A percentile compares a stretch with the other conserved stretches of the same genome.
These are phyloP conservation scores for Xanthostigma xanthostigma DNA, from an alignment of 2,888 invertebrate genomes.

Conservation along the genomic window DNA sequence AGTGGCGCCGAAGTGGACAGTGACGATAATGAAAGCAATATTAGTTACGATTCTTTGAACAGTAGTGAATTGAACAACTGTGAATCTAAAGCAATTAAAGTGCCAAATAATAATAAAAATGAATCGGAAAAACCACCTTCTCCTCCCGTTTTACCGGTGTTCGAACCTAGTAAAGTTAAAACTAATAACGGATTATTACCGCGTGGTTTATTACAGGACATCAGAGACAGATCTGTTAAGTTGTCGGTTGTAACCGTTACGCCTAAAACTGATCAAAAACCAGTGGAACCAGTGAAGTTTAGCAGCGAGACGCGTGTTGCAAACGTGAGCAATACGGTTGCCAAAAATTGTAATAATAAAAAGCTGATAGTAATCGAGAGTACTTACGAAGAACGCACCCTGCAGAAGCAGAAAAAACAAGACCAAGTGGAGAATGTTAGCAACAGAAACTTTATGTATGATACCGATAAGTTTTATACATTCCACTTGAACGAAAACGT, in stretches of 20 bases:
- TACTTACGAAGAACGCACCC: slow-evolving; percentile 48
- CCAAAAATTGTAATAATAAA: neutral
- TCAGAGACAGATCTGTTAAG: slow-evolving; percentile 47
- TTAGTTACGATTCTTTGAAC: slow-evolving; percentile 71
- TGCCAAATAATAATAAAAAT: slow-evolving; percentile 17
- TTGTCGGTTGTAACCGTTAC: slow-evolving; percentile 21
- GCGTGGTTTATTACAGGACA: slow-evolving; percentile 50
- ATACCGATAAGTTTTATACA: slow-evolving; percentile 65
- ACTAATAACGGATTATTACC: slow-evolving; percentile 40
- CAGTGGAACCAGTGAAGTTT: slow-evolving; percentile 8
- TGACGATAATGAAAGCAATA: slow-evolving; percentile 47
- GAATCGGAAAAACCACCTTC: slow-evolving; percentile 20
- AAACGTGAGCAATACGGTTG: neutral
- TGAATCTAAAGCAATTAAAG: neutral
- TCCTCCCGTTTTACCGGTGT: slow-evolving; percentile 22
- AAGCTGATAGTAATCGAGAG: slow-evolving; percentile 37
- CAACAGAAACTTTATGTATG: slow-evolving; percentile 43
- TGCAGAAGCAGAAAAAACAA: slow-evolving; percentile 30
- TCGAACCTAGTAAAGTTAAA: slow-evolving; percentile 11
- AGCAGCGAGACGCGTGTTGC: slow-evolving; percentile 5
- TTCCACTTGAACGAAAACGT: slow-evolving; percentile 68
- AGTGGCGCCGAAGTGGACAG: slow-evolving; percentile 52
- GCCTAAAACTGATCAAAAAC: slow-evolving; percentile 6
- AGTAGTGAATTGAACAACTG: slow-evolving; percentile 44
- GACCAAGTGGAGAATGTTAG: slow-evolving; percentile 32